Percentiles rank a stretch among this genome's conserved stretches.
Conservation (phyloP, 2,113 vertebrate genomes). For the Mungos mungo region DNA sequence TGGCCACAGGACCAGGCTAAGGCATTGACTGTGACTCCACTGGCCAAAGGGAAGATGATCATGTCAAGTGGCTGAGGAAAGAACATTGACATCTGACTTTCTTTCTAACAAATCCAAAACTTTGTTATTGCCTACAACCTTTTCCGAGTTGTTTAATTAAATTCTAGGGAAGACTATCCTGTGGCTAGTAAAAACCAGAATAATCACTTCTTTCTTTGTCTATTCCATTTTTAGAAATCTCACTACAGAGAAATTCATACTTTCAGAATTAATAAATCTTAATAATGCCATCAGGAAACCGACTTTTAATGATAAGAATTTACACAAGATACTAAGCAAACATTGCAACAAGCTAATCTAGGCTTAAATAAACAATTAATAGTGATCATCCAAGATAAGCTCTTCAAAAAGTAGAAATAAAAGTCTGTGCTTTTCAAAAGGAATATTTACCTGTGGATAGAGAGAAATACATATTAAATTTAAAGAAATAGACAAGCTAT, state of each 20-base stretch:
- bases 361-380: slow-evolving; percentile 74
- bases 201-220: slow-evolving; percentile 11
- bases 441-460: slow-evolving; percentile 49
- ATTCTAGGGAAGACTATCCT: slow-evolving; percentile 1
- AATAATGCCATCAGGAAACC: slow-evolving; percentile 60
- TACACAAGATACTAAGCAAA: slow-evolving; percentile 69
- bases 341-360: slow-evolving; percentile 57
- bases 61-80: not conserved
- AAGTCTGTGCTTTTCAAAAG: slow-evolving; percentile 46
- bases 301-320: slow-evolving; percentile 59
- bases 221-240: not conserved
- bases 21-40: not conserved
- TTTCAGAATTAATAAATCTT: slow-evolving; percentile 69
- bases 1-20: not conserved
- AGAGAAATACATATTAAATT: slow-evolving; percentile 33
- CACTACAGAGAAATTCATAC: slow-evolving; percentile 3
- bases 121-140: not conserved
- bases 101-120: slow-evolving; percentile 20
- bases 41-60: not conserved
- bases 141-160: slow-evolving; percentile 45
- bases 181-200: slow-evolving; percentile 43
- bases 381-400: slow-evolving; percentile 59
- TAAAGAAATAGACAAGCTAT: slow-evolving; percentile 48
- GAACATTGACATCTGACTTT: not conserved
- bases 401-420: slow-evolving; percentile 38